Conservation (phyloP, 2,113 vertebrate genomes). For the Platichthys stellatus region DNA sequence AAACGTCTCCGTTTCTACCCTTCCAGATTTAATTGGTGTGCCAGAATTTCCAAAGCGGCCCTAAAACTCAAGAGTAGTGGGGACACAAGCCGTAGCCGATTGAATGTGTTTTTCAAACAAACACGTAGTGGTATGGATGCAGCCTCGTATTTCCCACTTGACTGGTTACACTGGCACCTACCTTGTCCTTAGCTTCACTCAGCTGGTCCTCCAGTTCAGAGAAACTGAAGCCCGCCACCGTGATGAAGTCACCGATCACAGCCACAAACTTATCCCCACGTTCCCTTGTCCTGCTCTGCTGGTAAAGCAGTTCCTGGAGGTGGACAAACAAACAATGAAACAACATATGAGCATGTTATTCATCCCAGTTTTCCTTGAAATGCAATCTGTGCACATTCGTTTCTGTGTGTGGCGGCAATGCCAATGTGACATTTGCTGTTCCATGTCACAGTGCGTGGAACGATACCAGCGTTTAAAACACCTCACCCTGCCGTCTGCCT, state of each 20-base stretch:
- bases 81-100: not conserved
- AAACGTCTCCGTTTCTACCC: too few species aligned
- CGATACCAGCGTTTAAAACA: conserved; percentile 52
- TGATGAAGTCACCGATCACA: conserved; percentile 97
- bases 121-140: not conserved
- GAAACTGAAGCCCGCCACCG: conserved; percentile 97
- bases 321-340: conserved; percentile 55
- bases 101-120: not conserved
- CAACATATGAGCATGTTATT: not conserved
- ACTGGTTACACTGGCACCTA: conserved; percentile 53
- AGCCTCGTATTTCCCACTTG: not conserved
- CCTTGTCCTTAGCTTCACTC: conserved; percentile 92
- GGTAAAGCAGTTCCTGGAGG: conserved; percentile 93
- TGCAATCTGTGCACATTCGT: not conserved
- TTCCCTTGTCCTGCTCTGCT: conserved; percentile 86
- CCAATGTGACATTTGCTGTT: conserved; percentile 12
- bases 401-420: conserved; percentile 11
- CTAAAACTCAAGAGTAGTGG: too few species aligned
- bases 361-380: not conserved
- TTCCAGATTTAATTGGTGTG: too few species aligned
- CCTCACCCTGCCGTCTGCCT: conserved; percentile 39
- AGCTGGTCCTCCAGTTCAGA: conserved; percentile 96
- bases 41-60: too few species aligned
- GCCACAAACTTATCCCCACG: conserved; percentile 93
- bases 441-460: conserved; percentile 8